These are phyloP conservation scores for Dryobates pubescens DNA, from an alignment of 2,797 vertebrate species.

Conservation along the genomic window DNA sequence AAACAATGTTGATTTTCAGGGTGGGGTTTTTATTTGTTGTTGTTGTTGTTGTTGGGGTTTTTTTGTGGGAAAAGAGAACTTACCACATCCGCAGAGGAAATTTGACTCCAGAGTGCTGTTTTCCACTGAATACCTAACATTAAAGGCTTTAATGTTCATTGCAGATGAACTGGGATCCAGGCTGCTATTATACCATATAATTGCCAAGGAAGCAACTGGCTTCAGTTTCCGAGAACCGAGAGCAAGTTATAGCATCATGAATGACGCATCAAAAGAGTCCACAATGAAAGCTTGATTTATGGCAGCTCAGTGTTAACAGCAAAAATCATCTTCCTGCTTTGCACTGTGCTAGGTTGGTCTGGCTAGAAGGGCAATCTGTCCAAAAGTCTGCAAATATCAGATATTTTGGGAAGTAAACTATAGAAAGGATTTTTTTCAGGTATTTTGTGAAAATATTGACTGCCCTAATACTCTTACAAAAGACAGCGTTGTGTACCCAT, in stretches of 20 bases:
- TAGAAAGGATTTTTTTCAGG: not conserved
- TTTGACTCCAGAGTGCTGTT: not conserved
- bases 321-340: not conserved
- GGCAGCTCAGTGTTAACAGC: not conserved
- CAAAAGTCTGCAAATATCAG: not conserved
- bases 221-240: not conserved
- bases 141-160: not conserved
- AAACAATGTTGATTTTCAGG: not conserved
- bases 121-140: not conserved
- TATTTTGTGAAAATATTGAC: not conserved
- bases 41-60: too few species aligned
- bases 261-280: not conserved
- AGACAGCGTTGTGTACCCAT: not conserved
- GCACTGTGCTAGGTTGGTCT: not conserved
- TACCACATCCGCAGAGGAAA: not conserved
- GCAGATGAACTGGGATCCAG: not conserved
- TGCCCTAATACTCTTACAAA: not conserved
- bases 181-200: not conserved
- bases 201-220: not conserved
- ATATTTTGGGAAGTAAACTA: not conserved
- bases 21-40: too few species aligned
- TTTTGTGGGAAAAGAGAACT: not conserved
- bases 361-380: not conserved
- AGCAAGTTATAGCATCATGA: not conserved
- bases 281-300: not conserved